A percentile compares a stretch with the other conserved stretches of the same genome.
Conservation (phyloP, 1,140 invertebrate species). For the Drosophila arizonae region DNA sequence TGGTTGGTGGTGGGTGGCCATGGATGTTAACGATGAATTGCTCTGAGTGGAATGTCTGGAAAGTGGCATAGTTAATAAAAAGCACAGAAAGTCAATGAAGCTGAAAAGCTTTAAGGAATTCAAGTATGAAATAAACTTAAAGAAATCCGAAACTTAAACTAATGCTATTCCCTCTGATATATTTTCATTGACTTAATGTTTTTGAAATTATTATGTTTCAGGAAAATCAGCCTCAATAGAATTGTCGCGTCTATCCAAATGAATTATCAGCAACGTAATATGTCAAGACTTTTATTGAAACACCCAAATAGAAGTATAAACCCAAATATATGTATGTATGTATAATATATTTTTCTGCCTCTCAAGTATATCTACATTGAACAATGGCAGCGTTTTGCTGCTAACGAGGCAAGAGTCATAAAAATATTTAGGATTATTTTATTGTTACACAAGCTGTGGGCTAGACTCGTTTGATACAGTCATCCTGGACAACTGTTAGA, state of each 20-base stretch:
- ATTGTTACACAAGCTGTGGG: neutral
- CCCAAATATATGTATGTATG: no score
- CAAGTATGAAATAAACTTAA: no score
- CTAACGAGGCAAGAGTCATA: conserved; percentile 10
- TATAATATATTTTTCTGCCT: neutral
- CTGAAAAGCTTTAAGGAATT: no score
- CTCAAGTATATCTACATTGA: neutral
- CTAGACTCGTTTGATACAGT: neutral
- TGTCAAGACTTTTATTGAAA: neutral
- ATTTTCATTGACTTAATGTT: neutral
- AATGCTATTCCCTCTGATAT: no score
- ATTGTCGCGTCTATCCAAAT: neutral
- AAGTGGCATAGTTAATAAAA: neutral
- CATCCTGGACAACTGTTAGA: neutral
- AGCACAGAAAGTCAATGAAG: neutral
- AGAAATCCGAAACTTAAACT: no score
- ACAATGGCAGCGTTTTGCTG: neutral
- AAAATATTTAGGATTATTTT: conserved; percentile 5
- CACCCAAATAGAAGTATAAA: no score
- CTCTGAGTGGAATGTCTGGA: neutral
- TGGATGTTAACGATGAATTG: neutral
- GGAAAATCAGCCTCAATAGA: neutral
- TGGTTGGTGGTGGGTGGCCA: neutral
- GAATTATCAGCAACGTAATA: neutral
- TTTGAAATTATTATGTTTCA: neutral